Conservation (phyloP, 2,113 vertebrate genomes). For the Microtus pennsylvanicus region DNA sequence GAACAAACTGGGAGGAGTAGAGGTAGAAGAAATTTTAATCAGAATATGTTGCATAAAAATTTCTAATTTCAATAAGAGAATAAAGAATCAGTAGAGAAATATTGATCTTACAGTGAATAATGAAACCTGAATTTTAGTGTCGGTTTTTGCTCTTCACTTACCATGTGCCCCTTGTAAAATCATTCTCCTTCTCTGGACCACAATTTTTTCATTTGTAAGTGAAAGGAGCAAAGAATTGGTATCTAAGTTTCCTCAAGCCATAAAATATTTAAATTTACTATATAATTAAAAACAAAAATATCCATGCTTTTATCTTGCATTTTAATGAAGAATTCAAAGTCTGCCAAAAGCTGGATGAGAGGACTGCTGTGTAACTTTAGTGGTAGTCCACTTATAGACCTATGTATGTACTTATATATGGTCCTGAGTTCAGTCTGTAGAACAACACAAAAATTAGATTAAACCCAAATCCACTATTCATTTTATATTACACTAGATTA, state of each 20-base stretch:
- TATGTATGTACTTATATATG: background rate
- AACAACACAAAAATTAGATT: background rate
- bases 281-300: background rate
- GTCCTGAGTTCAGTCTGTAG: background rate
- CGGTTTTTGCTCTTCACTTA: background rate
- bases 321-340: background rate
- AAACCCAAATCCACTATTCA: slow-evolving; percentile 17
- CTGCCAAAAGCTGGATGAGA: background rate
- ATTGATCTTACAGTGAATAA: background rate
- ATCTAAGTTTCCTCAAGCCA: background rate
- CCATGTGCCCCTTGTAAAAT: slow-evolving; percentile 1
- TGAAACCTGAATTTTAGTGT: background rate
- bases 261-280: background rate
- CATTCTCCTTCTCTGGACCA: background rate
- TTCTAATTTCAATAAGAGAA: background rate
- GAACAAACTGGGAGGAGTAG: background rate
- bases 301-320: background rate
- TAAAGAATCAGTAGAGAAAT: background rate
- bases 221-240: background rate
- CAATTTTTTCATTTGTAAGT: background rate
- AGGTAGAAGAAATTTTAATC: background rate
- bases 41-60: background rate
- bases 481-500: background rate
- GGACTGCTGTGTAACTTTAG: background rate
- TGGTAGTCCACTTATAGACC: background rate